Base-by-base conservation (phyloP, 2,888 invertebrate genomes). In the Sialis fuliginosa region DNA sequence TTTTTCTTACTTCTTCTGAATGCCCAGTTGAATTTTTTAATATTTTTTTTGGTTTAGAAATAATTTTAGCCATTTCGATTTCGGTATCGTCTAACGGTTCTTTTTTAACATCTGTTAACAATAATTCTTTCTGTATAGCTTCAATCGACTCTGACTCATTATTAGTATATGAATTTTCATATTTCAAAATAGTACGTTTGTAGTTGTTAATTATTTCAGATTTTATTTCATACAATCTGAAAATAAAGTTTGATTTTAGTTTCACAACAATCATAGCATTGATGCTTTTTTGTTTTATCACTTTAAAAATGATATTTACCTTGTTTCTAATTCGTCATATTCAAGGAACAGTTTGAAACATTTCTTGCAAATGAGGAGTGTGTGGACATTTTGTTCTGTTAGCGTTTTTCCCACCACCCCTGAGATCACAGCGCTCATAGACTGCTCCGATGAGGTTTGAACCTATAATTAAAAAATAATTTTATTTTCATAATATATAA, bases 271-370 rank as follows among this genome's bases (percentile, higher is more conserved):
- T 34, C 8, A 31, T 44, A 6, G 12, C 42, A 31, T 32, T n/a
- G 33, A 12, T 44, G n/a, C n/a, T 33, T 31, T 33, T 31, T 44
- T 44, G 33, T 9, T 44, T 32, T n/a, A 5, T 13, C 7, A 31
- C 33, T 7, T 32, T 32, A 7, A 33, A 31, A 13, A 34, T 10
- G 6, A 22, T 12, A 39, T 22, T 22, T 51, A 71, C 67, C 65
- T 65, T 22, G 60, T 63, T 57, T 75, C 69, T 39, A 77, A 58
- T 46, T 71, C 71, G 50, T 79, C 78, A 52, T 75, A 73, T 62
- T 82, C 80, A 13, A 71, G 65, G 44, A 78, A 70, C 6, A 71
- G 57, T 56, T 75, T 74, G 53, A 69, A 74, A 58, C 84, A 85
- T 54, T 79, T 80, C 57, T 75, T 77, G 60, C 84, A 85, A 3